A percentile compares a stretch with the other conserved stretches of the same genome.
These are phyloP conservation scores for Mellilla xanthometata DNA, from an alignment of 2,888 invertebrate species.

Conservation along the genomic window DNA sequence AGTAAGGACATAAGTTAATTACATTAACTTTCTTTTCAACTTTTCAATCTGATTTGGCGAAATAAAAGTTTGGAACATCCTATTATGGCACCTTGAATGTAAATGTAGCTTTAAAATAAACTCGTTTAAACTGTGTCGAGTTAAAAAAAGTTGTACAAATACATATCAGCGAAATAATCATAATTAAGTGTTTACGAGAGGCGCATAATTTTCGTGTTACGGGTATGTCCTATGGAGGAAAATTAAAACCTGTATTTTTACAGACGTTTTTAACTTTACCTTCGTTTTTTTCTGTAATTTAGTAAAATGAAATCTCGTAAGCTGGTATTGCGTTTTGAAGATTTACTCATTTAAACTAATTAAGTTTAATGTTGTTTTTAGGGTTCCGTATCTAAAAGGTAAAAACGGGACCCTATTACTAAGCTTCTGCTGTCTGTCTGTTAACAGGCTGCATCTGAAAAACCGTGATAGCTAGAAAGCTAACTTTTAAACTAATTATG, in stretches of 20 bases:
- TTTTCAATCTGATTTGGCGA: constrained; percentile 9
- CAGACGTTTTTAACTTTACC: no score
- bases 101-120: constrained; percentile 26
- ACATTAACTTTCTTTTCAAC: constrained; percentile 9
- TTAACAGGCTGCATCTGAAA: no score
- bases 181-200: constrained; percentile 29
- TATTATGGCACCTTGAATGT: constrained; percentile 21
- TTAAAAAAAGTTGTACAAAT: constrained; percentile 27
- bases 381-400: no score
- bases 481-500: no score
- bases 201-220: constrained; percentile 13
- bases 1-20: constrained; percentile 2
- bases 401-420: no score
- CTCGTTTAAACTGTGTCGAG: constrained; percentile 28
- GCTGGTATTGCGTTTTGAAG: no score
- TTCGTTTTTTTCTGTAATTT: no score
- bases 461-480: no score
- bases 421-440: no score
- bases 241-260: background rate
- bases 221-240: constrained; percentile 6
- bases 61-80: constrained; percentile 1
- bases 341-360: no score
- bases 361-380: no score
- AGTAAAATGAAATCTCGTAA: no score
- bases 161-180: constrained; percentile 19